Percentiles rank a stretch among this genome's conserved stretches.
Evolutionary conservation across 2,797 vertebrate genomes (phyloP).

Genomic region (Bovichtus diacanthus): DNA sequence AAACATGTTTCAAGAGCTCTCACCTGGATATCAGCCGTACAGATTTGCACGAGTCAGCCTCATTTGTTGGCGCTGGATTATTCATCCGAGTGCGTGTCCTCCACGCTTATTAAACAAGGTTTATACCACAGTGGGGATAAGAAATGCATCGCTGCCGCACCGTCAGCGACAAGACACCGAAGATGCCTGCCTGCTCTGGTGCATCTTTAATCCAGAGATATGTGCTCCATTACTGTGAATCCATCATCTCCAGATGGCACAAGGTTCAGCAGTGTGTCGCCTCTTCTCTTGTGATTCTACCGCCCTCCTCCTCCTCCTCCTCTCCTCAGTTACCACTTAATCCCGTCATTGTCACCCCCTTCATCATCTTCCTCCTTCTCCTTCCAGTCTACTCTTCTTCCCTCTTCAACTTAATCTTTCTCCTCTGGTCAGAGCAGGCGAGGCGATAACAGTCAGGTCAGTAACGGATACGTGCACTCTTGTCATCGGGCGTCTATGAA

Average conservation of each 20-base stretch:
- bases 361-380: slow-evolving; percentile 23
- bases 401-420: slow-evolving; percentile 35
- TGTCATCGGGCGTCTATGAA: slow-evolving; percentile 72
- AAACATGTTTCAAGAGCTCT: slow-evolving; percentile 41
- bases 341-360: slow-evolving; percentile 25
- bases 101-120: slow-evolving; percentile 30
- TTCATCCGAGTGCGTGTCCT: slow-evolving; percentile 39
- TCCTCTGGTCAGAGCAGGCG: slow-evolving; percentile 31
- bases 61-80: slow-evolving; percentile 42
- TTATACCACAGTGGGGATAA: slow-evolving; percentile 2
- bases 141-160: slow-evolving; percentile 27
- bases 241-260: slow-evolving; percentile 26
- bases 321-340: slow-evolving; percentile 29
- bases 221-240: slow-evolving; percentile 8
- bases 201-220: slow-evolving; percentile 49
- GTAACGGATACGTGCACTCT: slow-evolving; percentile 79
- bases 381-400: slow-evolving; percentile 23
- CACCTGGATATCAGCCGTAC: slow-evolving; percentile 61
- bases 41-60: slow-evolving; percentile 21
- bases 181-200: neutral
- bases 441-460: slow-evolving; percentile 42
- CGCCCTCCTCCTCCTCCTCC: neutral
- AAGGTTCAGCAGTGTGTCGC: slow-evolving; percentile 23
- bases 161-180: slow-evolving; percentile 23
- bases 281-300: neutral